These are phyloP conservation scores for Tympanuchus pallidicinctus DNA, from an alignment of 2,113 vertebrate genomes.

Conservation along the genomic window DNA sequence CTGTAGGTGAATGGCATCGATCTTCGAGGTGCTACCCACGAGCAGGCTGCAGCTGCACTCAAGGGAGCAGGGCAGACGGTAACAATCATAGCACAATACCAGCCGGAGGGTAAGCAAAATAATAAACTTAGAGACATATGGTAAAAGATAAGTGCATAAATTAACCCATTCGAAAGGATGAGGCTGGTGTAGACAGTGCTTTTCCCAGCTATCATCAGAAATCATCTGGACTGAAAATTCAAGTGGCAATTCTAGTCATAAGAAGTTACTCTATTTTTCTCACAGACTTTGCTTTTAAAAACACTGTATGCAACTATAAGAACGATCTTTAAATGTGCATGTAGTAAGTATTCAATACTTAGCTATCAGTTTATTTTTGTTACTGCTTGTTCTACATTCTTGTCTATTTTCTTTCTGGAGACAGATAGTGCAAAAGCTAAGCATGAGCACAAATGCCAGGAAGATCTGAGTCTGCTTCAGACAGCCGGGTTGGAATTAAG, in stretches of 20 bases:
- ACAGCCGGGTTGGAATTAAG: neutral
- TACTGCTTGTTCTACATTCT: neutral
- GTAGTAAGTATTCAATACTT: neutral
- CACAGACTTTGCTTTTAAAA: neutral
- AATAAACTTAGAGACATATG: neutral
- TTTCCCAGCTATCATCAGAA: neutral
- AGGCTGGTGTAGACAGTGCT: neutral
- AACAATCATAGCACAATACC: conserved; percentile 94
- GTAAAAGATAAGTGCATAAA: neutral
- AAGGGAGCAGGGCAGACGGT: conserved; percentile 96
- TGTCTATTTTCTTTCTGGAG: neutral
- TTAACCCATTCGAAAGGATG: neutral
- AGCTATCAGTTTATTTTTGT: neutral
- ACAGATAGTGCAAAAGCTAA: neutral
- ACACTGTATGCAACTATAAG: neutral
- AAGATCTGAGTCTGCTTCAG: neutral
- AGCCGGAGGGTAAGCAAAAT: conserved; percentile 91
- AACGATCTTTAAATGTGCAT: neutral
- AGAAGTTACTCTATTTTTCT: neutral
- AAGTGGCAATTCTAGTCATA: neutral
- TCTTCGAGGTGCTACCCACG: conserved; percentile 92
- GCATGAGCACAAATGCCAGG: neutral
- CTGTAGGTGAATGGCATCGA: conserved; percentile 94
- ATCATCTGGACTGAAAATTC: neutral
- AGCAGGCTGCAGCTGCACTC: conserved; percentile 92